phyloP scores from a whole-genome alignment of 2,797 vertebrate species.

The Cynopterus sphinx region DNA sequence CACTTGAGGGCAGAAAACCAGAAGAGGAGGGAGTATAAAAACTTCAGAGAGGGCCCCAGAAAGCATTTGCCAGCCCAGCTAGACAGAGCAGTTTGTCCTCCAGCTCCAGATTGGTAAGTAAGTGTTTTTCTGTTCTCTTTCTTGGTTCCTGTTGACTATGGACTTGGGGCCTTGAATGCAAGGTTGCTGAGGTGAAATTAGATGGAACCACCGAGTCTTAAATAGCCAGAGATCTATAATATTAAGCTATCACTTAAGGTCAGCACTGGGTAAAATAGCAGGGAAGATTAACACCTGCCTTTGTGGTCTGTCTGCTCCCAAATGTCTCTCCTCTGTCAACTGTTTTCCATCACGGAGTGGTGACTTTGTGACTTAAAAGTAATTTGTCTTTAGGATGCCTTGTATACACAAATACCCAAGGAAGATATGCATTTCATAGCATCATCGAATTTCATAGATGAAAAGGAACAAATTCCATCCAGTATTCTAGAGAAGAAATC shows the following conservation, averaged over 20 bases:
- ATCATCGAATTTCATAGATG: background rate
- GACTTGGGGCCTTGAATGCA: background rate
- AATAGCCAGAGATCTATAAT: background rate
- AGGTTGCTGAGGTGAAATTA: background rate
- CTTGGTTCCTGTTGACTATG: background rate
- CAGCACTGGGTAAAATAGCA: background rate
- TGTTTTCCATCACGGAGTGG: background rate
- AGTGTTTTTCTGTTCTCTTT: background rate
- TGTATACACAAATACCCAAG: background rate
- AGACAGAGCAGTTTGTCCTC: conserved; percentile 34
- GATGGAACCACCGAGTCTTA: background rate
- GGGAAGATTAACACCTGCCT: background rate
- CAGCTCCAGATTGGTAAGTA: conserved; percentile 42
- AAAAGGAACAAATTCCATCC: background rate
- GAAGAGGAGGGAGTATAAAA: conserved; percentile 55
- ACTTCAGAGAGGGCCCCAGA: conserved; percentile 40
- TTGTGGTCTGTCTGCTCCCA: background rate
- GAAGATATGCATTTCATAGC: background rate
- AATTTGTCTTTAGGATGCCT: background rate
- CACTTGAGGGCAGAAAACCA: conserved; percentile 58
- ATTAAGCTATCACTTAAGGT: background rate
- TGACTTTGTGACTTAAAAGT: background rate
- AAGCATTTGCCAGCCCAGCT: background rate
- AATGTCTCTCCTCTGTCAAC: background rate
- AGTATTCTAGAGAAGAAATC: background rate